A percentile compares a stretch with the other conserved stretches of the same genome.
Evolutionary conservation across 2,797 vertebrate species (phyloP).

Genomic region (Pseudotriccus pelzelni): DNA sequence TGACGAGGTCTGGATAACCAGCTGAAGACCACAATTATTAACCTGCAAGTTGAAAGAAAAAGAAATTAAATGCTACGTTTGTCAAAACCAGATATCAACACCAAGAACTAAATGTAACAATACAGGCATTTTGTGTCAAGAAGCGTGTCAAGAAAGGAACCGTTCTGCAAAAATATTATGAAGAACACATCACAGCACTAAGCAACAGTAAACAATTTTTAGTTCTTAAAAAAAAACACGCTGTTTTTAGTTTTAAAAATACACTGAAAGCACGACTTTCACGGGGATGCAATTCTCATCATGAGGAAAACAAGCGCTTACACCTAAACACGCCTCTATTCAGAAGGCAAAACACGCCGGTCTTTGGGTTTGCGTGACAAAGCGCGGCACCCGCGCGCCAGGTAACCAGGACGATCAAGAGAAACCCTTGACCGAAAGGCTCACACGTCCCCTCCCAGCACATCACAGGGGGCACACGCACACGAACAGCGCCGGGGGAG

Average conservation of each 20-base stretch:
- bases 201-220: neutral
- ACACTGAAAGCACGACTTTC: neutral
- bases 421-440: accelerated
- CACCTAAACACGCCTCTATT: accelerated
- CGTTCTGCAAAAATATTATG: neutral
- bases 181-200: neutral
- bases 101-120: neutral
- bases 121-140: neutral
- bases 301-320: accelerated
- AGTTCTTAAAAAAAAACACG: accelerated
- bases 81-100: accelerated
- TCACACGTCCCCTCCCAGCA: accelerated
- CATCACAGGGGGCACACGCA: too few relatives aligned
- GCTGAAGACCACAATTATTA: constrained; percentile 79
- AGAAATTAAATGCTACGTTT: neutral
- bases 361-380: accelerated
- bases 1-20: constrained; percentile 78
- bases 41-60: constrained; percentile 69
- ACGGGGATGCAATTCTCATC: accelerated
- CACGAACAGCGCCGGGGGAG: accelerated
- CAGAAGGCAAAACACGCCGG: neutral
- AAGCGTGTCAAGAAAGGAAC: neutral
- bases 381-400: neutral
- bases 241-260: neutral
- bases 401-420: accelerated